phyloP scores from a whole-genome alignment of 2,888 invertebrate genomes.

The Trachelus stipa region DNA sequence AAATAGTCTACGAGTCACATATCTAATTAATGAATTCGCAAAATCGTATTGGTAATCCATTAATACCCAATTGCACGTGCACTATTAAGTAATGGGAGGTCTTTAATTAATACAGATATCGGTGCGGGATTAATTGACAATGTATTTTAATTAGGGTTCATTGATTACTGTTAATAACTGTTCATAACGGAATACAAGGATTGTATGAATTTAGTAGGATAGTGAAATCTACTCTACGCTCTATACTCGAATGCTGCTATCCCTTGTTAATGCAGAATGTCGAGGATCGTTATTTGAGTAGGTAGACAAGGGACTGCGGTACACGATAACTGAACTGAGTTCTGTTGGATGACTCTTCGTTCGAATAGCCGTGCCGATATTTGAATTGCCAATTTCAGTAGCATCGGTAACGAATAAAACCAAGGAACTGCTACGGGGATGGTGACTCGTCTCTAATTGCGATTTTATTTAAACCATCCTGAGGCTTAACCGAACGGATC shows the following conservation, averaged over 20 bases:
- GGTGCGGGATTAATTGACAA: not conserved
- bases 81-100: not conserved
- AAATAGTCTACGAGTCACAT: not conserved
- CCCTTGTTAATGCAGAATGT: not conserved
- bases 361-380: not conserved
- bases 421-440: not conserved
- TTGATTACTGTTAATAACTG: not conserved
- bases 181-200: not conserved
- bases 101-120: not conserved
- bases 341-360: not conserved
- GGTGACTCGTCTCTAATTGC: not conserved
- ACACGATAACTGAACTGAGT: not conserved
- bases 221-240: not conserved
- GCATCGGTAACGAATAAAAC: not conserved
- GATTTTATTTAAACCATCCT: not conserved
- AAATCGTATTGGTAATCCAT: not conserved
- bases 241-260: not conserved
- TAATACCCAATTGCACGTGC: not conserved
- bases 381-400: not conserved
- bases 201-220: not conserved
- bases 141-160: not conserved
- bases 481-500: not conserved
- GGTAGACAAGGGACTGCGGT: not conserved
- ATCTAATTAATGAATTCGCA: not conserved
- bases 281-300: not conserved